Evolutionary conservation across 1,140 invertebrate species (phyloP), one percentile per base, ranked within the genome.

Genomic region (Acromyrmex charruanus): DNA sequence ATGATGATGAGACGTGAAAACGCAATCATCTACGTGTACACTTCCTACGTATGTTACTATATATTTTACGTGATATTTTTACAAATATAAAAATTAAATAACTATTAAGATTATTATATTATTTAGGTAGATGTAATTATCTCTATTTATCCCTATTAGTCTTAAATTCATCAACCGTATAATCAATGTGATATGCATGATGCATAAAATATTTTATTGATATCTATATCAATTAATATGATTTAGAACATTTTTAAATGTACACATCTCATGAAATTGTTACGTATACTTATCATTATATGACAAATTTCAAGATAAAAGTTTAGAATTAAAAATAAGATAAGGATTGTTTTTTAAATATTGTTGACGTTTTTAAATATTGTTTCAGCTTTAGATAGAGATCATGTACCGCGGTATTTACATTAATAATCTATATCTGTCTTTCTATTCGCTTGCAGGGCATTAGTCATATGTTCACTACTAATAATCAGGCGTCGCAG

Each of bases 401-500:
- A 77, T 77, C 14, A n/a, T 51, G 14, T 28, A 61, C 21, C 35
- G 4, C 10, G 0, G 1, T 55, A 58, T 58, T 35, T 58, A 58
- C n/a, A 63, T 51, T 77, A 77, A 65, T 28, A 77, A 18, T 65
- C 51, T 63, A 25, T 28, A 66, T 55, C 44, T 9, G 18, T 79
- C 2, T 66, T 31, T 35, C 9, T 16, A 31, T 18, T 14, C 3
- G 18, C 6, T 65, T n/a, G 5, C 51, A 10, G 18, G 2, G 4
- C 16, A 44, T 61, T 77, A 65, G 58, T 65, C 18, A 49, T 14
- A 2, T 80, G 44, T 2, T 49, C 39, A 7, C 21, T 1, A 16
- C 3, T 68, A 79, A 31, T 80, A 80, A 80, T 80, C 58, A 77
- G 18, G 7, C 28, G 61, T 66, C 18, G 28, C 12, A 49, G 10